Conservation (phyloP, 2,888 invertebrate species). For the Hyposoter didymator region DNA sequence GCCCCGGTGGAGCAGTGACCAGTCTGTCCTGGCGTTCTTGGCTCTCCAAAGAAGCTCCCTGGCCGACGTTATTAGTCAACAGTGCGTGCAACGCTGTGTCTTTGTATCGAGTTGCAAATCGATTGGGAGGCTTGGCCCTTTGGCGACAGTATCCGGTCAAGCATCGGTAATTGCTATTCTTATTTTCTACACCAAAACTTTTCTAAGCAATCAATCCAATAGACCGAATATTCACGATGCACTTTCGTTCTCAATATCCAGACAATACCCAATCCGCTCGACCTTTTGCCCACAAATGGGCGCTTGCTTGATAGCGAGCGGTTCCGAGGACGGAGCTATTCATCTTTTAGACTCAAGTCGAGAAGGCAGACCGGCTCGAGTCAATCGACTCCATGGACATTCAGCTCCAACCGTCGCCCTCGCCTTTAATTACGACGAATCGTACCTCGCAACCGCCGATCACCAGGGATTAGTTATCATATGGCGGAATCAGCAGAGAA, state of each 20-base stretch:
- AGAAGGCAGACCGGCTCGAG: constrained; percentile 84
- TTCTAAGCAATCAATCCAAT: background rate
- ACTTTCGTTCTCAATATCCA: constrained; percentile 65
- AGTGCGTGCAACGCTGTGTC: constrained; percentile 91
- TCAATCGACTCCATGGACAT: constrained; percentile 90
- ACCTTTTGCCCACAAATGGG: constrained; percentile 91
- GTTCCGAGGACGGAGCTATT: constrained; percentile 82
- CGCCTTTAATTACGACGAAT: constrained; percentile 95
- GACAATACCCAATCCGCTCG: constrained; percentile 87
- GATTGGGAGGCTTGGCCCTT: constrained; percentile 85
- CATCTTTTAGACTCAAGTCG: constrained; percentile 82
- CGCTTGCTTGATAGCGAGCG: constrained; percentile 81
- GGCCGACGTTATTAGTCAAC: constrained; percentile 92
- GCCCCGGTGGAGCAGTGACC: constrained; percentile 88
- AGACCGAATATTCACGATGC: background rate
- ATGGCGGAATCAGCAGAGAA: constrained; percentile 85
- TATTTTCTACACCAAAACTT: background rate
- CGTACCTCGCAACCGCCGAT: constrained; percentile 93
- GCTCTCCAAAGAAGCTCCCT: constrained; percentile 91
- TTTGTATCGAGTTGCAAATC: constrained; percentile 87
- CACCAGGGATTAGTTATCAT: constrained; percentile 91
- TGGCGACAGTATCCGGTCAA: constrained; percentile 86
- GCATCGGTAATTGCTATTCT: constrained; percentile 81
- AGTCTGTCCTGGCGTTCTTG: constrained; percentile 92
- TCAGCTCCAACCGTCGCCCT: constrained; percentile 93